phyloP scores from a whole-genome alignment of 2,113 vertebrate species.

The Nerophis ophidion region DNA sequence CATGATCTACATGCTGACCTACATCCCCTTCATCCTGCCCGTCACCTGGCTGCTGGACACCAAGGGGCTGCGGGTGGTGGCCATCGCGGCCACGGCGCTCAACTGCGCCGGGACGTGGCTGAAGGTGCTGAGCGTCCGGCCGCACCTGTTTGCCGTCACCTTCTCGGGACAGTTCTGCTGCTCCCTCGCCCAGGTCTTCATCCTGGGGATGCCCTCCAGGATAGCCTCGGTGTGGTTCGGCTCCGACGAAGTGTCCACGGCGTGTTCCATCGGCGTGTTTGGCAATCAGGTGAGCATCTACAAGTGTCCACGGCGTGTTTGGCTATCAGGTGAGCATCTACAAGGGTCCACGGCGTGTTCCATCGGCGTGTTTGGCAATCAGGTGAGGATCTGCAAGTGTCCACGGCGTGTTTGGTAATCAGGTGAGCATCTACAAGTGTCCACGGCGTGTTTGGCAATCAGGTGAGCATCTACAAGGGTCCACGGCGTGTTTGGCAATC shows the following conservation, averaged over 20 bases:
- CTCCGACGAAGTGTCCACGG: conserved; percentile 86
- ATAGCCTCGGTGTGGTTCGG: conserved; percentile 97
- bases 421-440: no score
- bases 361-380: no score
- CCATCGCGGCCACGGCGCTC: conserved; percentile 78
- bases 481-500: no score
- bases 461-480: no score
- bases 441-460: no score
- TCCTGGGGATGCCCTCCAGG: conserved; percentile 90
- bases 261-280: conserved; percentile 91
- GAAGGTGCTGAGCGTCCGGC: conserved; percentile 83
- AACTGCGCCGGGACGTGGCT: conserved; percentile 92
- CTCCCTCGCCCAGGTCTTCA: conserved; percentile 89
- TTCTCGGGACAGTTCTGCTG: conserved; percentile 84
- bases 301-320: no score
- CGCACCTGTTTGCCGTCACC: conserved; percentile 81
- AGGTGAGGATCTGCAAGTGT: no score
- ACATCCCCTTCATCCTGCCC: conserved; percentile 91
- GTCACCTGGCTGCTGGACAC: conserved; percentile 92
- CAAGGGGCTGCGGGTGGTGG: conserved; percentile 82
- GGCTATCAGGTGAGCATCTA: no score
- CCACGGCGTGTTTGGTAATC: no score
- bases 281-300: conserved; percentile 87
- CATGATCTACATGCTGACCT: conserved; percentile 92
- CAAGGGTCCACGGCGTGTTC: no score